phyloP scores from a whole-genome alignment of 2,797 vertebrate species.

The Amblyopsis hoosieri region DNA sequence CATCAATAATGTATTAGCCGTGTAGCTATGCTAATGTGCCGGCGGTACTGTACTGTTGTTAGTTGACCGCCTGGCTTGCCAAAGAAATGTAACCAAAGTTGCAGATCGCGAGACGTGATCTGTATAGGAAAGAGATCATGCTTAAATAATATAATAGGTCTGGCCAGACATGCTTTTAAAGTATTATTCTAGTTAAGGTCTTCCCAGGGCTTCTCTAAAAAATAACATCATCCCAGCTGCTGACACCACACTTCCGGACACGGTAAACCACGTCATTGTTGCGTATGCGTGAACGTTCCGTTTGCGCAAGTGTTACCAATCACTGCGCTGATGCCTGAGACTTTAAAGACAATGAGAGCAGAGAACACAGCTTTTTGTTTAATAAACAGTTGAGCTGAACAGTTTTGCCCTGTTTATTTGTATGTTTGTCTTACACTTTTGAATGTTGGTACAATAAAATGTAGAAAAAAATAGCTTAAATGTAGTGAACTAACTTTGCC shows the following conservation, averaged over 20 bases:
- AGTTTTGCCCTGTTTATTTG: no score
- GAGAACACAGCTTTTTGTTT: no score
- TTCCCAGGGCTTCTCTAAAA: not conserved
- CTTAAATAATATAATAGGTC: not conserved
- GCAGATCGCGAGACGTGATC: slow-evolving; percentile 1
- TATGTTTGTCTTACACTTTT: no score
- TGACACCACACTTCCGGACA: slow-evolving; percentile 61
- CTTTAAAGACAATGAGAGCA: no score
- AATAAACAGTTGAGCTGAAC: no score
- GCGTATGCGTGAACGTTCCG: not conserved
- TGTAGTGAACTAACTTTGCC: no score
- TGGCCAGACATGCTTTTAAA: not conserved
- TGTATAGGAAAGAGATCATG: not conserved
- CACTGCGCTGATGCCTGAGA: no score
- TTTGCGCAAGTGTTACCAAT: slow-evolving; percentile 26
- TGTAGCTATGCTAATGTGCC: no score
- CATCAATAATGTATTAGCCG: no score
- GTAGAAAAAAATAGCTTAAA: no score
- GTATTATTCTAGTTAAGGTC: not conserved
- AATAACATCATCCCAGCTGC: slow-evolving; percentile 11
- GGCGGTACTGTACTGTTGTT: not conserved
- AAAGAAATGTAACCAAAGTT: slow-evolving; percentile 1
- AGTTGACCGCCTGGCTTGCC: slow-evolving; percentile 12
- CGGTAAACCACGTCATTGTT: slow-evolving; percentile 53
- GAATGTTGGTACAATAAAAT: no score